Evolutionary conservation across 2,113 vertebrate species (phyloP), one percentile per base, ranked within the genome.

Genomic region (Pterocles orientalis): DNA sequence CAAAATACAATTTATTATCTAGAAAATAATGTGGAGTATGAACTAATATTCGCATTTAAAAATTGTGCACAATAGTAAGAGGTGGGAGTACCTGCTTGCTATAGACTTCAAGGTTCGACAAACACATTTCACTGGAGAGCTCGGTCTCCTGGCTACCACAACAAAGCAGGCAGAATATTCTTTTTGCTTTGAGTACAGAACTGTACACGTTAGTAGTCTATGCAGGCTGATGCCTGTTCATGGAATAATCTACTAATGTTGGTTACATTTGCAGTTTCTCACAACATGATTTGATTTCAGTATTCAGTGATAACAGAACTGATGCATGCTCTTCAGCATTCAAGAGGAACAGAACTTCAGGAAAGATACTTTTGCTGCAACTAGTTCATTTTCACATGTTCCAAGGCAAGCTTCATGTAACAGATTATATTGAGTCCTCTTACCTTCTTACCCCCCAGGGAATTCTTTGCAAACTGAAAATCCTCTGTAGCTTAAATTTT

Each of bases 121-220:
- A 84, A 58, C 73, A 82, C 41, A 1, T 89, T 91, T 96, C 61
- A 76, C 53, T 71, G 79, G 75, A 86, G 76, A 92, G 56, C 31
- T 82, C 6, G 1, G 80, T 90, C 86, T 96, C 80, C 86, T 62
- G 80, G 65, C 92, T 96, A 79, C 86, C 83, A 84, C 73, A 94
- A 85, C 86, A 94, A 89, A 95, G 86, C 72, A 86, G 61, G 70
- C 41, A 79, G 33, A 57, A 66, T 94, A 92, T 84, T 92, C 60
- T 68, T 88, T 88, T 88, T 91, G 65, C 76, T 90, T 72, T 45
- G 45, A 92, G 72, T 60, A 56, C 72, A 56, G 76, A 90, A 66
- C 80, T 68, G 72, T 64, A 7, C 48, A 34, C 0, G 8, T 75
- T 86, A 89, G 56, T 68, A 71, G 69, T 82, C 72, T 89, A 61